phyloP scores from a whole-genome alignment of 2,113 vertebrate species.

The Acanthisitta chloris region DNA sequence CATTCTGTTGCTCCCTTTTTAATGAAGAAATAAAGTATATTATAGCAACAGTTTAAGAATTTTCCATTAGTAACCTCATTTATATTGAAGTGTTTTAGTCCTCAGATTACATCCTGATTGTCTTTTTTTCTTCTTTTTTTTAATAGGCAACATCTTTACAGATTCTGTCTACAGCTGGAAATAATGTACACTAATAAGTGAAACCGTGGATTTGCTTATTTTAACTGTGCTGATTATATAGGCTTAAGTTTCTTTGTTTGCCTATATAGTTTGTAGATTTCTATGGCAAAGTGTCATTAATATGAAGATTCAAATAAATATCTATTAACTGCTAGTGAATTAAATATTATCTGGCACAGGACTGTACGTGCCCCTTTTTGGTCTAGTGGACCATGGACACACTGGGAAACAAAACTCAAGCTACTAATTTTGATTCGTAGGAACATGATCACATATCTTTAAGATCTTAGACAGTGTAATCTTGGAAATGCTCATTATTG shows the following conservation, averaged over 20 bases:
- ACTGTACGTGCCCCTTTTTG: not conserved
- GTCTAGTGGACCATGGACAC: not conserved
- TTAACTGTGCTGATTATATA: not conserved
- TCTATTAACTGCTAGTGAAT: not conserved
- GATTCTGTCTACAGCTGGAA: not conserved
- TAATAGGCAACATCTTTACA: not conserved
- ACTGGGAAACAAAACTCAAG: not conserved
- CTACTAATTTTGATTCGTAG: constrained; percentile 35
- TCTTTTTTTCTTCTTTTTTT: not conserved
- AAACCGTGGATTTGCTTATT: not conserved
- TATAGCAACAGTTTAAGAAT: not conserved
- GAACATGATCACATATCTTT: not conserved
- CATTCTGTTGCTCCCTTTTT: not conserved
- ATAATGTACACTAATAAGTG: not conserved
- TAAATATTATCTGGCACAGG: not conserved
- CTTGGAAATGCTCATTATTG: constrained; percentile 58
- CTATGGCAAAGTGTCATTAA: not conserved
- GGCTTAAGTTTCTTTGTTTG: not conserved
- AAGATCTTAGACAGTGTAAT: constrained; percentile 10
- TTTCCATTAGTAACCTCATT: not conserved
- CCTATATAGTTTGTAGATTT: not conserved
- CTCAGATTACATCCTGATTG: not conserved
- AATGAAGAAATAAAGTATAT: not conserved
- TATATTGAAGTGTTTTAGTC: not conserved
- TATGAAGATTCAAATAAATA: not conserved